phyloP scores from a whole-genome alignment of 2,797 vertebrate genomes.

The Alca torda region DNA sequence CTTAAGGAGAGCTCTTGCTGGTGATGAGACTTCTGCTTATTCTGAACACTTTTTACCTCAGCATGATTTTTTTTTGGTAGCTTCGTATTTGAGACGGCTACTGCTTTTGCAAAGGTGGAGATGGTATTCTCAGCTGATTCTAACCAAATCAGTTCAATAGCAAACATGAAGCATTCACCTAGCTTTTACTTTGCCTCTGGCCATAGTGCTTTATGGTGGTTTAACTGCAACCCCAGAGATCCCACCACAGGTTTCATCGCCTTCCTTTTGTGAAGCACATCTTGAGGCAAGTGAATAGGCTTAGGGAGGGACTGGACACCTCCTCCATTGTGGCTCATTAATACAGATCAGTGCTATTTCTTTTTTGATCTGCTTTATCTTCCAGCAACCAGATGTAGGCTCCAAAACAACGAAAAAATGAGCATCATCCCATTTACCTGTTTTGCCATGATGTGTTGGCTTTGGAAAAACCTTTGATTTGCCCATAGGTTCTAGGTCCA shows the following conservation, averaged over 20 bases:
- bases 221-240: not conserved
- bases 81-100: not conserved
- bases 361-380: not conserved
- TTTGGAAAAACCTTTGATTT: not conserved
- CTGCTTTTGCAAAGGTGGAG: not conserved
- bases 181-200: not conserved
- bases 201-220: not conserved
- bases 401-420: not conserved
- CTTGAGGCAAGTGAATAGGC: not conserved
- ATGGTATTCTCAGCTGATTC: not conserved
- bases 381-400: not conserved
- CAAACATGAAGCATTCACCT: not conserved
- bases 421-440: not conserved
- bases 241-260: not conserved
- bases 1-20: not conserved
- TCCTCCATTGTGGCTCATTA: not conserved
- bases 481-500: not conserved
- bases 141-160: not conserved
- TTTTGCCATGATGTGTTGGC: not conserved
- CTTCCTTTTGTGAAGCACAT: not conserved
- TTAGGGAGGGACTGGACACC: not conserved
- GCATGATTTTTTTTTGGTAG: not conserved
- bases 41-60: not conserved
- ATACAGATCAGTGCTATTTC: not conserved
- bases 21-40: not conserved